Evolutionary conservation across 2,113 vertebrate species (phyloP), one percentile per base, ranked within the genome.

Genomic region (Albula glossodonta): DNA sequence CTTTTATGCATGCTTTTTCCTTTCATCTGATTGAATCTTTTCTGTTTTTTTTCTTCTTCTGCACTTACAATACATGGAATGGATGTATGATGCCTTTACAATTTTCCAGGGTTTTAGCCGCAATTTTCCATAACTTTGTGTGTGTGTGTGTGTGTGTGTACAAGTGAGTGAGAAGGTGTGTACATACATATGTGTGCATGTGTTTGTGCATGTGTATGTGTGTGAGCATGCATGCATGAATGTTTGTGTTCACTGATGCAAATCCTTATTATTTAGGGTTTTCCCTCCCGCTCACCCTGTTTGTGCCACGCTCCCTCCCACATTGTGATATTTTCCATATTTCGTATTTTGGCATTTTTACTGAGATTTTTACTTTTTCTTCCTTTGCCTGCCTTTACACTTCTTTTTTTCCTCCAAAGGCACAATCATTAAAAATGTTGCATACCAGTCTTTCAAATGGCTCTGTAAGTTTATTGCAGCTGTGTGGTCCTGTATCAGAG

Each of bases 11-110:
- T 93, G 92, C 89, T 91, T 92, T 92, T 91, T 90, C 91, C 89
- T 91, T 93, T 86, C 90, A 78, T 94, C 85, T 80, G 88, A 86
- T 92, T 89, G 89, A 85, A 89, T 91, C 86, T 78, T 60, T 86
- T 86, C 84, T 57, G 79, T 91, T 93, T 17, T 57, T n/a, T 31
- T 17, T 93, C 91, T 82, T 93, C 94, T 94, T 90, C 93, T 94
- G 94, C 92, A 93, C 90, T 93, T 93, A 92, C 92, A 86, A 92
- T 92, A 90, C 88, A 90, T 90, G 88, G 93, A 77, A 89, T 91
- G 92, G 93, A 94, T 93, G 93, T 94, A 95, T 93, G 90, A 91
- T 92, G 90, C 89, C 89, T 90, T 87, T 93, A 91, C 90, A 92
- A 92, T 93, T 94, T 80, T 90, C 88, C 92, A 95, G 89, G 93